Evolutionary conservation across 1,140 invertebrate genomes (phyloP).

Genomic region (Drosophila prosaltans): DNA sequence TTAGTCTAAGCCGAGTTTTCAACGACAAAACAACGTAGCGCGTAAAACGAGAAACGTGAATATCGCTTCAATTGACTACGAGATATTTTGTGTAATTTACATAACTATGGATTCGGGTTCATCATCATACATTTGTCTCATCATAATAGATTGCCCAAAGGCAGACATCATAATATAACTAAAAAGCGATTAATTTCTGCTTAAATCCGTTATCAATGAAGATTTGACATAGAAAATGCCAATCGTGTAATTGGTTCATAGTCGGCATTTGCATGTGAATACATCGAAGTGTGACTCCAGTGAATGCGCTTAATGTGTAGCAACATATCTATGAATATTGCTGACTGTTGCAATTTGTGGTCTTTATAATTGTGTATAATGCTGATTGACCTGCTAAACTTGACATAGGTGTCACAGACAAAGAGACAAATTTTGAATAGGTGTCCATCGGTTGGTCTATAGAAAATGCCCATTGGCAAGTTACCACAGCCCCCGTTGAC

Average conservation of each 20-base stretch:
- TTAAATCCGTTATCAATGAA: slow-evolving; percentile 34
- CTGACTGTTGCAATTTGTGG: slow-evolving; percentile 38
- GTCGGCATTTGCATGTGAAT: slow-evolving; percentile 49
- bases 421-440: slow-evolving; percentile 3
- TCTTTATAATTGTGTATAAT: slow-evolving; percentile 15
- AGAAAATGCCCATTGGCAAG: slow-evolving; percentile 65
- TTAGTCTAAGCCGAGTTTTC: slow-evolving; percentile 54
- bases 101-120: slow-evolving; percentile 22
- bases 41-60: slow-evolving; percentile 6
- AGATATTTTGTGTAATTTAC: slow-evolving; percentile 26
- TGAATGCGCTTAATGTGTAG: slow-evolving; percentile 40
- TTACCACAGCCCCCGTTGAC: slow-evolving; percentile 20
- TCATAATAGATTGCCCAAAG: slow-evolving; percentile 19
- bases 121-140: neutral
- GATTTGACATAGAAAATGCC: slow-evolving; percentile 24
- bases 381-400: slow-evolving; percentile 1
- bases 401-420: slow-evolving; percentile 14
- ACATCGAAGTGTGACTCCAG: slow-evolving; percentile 10
- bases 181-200: slow-evolving; percentile 21
- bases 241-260: slow-evolving; percentile 41
- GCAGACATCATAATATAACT: slow-evolving; percentile 20
- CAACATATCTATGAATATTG: neutral
- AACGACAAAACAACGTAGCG: slow-evolving; percentile 29
- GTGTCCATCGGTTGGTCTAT: neutral
- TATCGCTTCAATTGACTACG: slow-evolving; percentile 1